Evolutionary conservation across 2,113 vertebrate species (phyloP).

Genomic region (Galbula dea): DNA sequence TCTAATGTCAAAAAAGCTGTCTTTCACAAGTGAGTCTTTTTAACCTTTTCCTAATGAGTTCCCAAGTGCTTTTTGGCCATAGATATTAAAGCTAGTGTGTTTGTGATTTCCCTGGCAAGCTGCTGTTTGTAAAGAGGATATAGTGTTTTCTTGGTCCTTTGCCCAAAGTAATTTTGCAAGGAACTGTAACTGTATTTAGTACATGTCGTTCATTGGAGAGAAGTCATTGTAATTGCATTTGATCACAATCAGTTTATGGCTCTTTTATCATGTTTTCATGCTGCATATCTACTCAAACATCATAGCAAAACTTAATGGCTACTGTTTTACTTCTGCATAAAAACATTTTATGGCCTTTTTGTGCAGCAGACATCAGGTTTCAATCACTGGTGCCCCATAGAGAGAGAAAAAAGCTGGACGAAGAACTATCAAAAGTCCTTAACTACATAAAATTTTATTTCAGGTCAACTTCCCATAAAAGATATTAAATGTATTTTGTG

Average conservation of each 20-base stretch:
- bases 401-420: slow-evolving; percentile 67
- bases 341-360: slow-evolving; percentile 75
- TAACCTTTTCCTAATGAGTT: slow-evolving; percentile 78
- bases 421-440: slow-evolving; percentile 76
- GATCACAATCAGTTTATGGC: slow-evolving; percentile 77
- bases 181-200: slow-evolving; percentile 76
- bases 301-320: slow-evolving; percentile 79
- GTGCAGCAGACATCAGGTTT: slow-evolving; percentile 76
- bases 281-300: slow-evolving; percentile 77
- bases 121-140: slow-evolving; percentile 75
- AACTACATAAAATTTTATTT: slow-evolving; percentile 81
- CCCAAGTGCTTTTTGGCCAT: slow-evolving; percentile 78
- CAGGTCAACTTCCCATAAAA: slow-evolving; percentile 75
- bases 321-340: slow-evolving; percentile 82
- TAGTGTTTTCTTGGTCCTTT: slow-evolving; percentile 79
- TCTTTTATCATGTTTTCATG: slow-evolving; percentile 81
- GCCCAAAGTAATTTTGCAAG: slow-evolving; percentile 82
- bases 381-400: slow-evolving; percentile 71
- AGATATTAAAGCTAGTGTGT: slow-evolving; percentile 78
- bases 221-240: slow-evolving; percentile 79
- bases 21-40: slow-evolving; percentile 57
- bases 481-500: slow-evolving; percentile 76
- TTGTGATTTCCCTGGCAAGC: slow-evolving; percentile 80
- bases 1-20: not conserved
- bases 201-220: slow-evolving; percentile 76